A percentile compares a stretch with the other conserved stretches of the same genome.
Conservation (phyloP, 2,888 invertebrate genomes). For the Stenoptilia bipunctidactyla region DNA sequence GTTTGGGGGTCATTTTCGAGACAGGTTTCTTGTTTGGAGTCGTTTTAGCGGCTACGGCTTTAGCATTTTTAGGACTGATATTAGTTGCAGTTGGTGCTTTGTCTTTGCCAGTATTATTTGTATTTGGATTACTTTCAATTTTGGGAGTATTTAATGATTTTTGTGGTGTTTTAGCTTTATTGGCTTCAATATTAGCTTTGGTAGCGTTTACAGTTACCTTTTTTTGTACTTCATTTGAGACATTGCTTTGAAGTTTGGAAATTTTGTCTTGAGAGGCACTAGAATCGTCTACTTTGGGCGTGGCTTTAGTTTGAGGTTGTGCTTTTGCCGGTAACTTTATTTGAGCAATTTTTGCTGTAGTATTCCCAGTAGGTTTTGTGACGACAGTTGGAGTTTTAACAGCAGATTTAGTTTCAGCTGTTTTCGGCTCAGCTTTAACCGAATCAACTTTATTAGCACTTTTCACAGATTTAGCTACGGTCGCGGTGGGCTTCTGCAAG, state of each 20-base stretch:
- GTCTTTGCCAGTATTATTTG: conserved; percentile 1
- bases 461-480: no score
- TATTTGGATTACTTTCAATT: neutral
- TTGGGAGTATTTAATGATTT: neutral
- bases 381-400: neutral
- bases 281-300: no score
- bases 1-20: neutral
- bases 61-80: neutral
- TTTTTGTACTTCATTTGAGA: conserved; percentile 1
- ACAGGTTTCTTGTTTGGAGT: conserved; percentile 2
- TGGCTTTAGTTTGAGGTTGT: neutral
- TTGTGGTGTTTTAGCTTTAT: conserved; percentile 1
- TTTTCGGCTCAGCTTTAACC: no score
- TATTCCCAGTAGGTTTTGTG: neutral
- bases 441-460: no score
- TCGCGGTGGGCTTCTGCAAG: no score
- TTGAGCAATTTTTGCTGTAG: neutral
- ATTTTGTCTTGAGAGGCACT: neutral
- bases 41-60: conserved; percentile 3
- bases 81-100: conserved; percentile 5
- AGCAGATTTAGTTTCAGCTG: neutral
- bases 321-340: no score
- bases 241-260: neutral
- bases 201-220: neutral
- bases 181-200: neutral